These are phyloP conservation scores for Punctoribates punctum DNA, from an alignment of 2,888 invertebrate genomes.

Conservation along the genomic window DNA sequence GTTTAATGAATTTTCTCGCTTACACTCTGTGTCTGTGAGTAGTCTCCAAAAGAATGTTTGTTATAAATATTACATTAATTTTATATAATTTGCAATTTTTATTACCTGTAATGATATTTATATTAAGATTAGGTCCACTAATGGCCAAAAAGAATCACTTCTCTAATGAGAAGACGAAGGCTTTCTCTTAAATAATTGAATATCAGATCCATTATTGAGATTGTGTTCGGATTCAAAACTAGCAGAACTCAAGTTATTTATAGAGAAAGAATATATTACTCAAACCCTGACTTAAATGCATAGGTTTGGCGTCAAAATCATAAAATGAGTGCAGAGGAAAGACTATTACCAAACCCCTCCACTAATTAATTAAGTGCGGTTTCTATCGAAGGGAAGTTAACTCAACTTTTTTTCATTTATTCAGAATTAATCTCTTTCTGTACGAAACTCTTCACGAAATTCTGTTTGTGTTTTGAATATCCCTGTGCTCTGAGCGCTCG, in stretches of 20 bases:
- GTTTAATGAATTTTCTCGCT: conserved; percentile 19
- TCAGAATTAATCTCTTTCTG: background rate
- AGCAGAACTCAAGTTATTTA: background rate
- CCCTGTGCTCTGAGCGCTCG: background rate
- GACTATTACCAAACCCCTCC: conserved; percentile 2
- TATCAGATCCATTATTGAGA: conserved; percentile 30
- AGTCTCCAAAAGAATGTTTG: background rate
- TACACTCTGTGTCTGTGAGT: background rate
- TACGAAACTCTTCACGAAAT: background rate
- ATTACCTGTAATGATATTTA: conserved; percentile 21
- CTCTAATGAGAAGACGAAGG: background rate
- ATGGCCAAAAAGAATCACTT: background rate
- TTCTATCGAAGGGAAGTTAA: background rate
- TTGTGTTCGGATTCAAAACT: background rate
- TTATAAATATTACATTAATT: conserved; percentile 19
- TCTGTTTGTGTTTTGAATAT: background rate
- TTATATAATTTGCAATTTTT: conserved; percentile 20
- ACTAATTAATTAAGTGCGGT: conserved; percentile 16
- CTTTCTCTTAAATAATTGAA: conserved; percentile 22
- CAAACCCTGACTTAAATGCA: background rate
- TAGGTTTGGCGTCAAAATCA: conserved; percentile 21
- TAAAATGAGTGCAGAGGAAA: background rate
- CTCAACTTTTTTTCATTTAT: background rate
- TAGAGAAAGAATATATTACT: background rate
- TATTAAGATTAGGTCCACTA: conserved; percentile 13